Percentiles rank a stretch among this genome's conserved stretches.
Evolutionary conservation across 2,113 vertebrate genomes (phyloP).

Genomic region (Sinocyclocheilus rhinocerous): DNA sequence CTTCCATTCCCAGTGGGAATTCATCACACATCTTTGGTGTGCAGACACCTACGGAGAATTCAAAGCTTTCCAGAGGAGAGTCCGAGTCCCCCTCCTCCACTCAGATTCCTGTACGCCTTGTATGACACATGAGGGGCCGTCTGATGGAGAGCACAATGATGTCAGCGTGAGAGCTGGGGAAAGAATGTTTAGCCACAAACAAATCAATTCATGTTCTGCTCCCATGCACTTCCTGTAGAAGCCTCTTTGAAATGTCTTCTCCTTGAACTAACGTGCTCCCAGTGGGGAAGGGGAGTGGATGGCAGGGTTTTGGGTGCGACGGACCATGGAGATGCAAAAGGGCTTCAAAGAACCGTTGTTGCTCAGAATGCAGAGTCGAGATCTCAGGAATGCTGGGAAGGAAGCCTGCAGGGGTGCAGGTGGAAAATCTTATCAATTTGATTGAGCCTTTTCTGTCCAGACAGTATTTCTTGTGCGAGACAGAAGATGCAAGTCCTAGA

Average conservation of each 20-base stretch:
- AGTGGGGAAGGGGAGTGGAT: neutral
- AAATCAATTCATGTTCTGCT: conserved; percentile 18
- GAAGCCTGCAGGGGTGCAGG: neutral
- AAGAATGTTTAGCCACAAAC: conserved; percentile 4
- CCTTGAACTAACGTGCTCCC: neutral
- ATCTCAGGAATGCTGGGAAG: neutral
- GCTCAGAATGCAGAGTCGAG: neutral
- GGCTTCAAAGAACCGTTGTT: neutral
- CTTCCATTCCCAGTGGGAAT: conserved; percentile 2
- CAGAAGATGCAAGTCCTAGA: conserved; percentile 1
- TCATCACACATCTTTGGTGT: neutral
- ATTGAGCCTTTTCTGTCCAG: no score
- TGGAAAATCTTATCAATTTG: neutral
- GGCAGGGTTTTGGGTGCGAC: neutral
- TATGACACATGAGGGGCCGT: neutral
- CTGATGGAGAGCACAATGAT: neutral
- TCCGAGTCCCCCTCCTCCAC: neutral
- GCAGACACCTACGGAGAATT: neutral
- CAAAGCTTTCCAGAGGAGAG: neutral
- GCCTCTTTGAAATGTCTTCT: neutral
- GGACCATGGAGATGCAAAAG: neutral
- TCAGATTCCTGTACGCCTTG: neutral
- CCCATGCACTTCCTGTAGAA: neutral
- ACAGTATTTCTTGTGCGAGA: neutral
- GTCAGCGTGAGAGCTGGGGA: neutral